phyloP scores from a whole-genome alignment of 2,888 invertebrate species.

The Eupithecia subumbrata region DNA sequence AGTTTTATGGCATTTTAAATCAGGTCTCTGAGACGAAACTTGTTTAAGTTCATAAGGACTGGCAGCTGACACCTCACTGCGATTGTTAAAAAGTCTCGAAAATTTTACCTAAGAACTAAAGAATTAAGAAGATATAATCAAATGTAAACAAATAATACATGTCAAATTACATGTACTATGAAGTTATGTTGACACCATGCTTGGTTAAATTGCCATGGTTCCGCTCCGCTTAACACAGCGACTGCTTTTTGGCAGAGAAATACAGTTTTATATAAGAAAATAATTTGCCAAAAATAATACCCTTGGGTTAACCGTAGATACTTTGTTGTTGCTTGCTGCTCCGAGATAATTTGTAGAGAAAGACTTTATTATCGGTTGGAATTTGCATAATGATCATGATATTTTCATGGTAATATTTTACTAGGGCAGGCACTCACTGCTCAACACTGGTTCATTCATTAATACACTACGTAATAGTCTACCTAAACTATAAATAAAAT shows the following conservation, averaged over 20 bases:
- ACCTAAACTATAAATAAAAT: too few relatives aligned
- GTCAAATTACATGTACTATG: neutral
- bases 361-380: conserved; percentile 11
- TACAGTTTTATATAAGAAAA: neutral
- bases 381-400: conserved; percentile 25
- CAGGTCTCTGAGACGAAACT: neutral
- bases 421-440: neutral
- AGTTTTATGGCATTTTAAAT: conserved; percentile 5
- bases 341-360: conserved; percentile 18
- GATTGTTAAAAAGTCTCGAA: neutral
- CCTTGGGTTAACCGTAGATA: neutral
- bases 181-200: neutral
- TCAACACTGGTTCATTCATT: neutral
- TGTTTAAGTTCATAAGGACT: neutral
- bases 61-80: neutral
- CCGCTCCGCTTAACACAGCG: neutral
- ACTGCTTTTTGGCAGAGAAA: neutral
- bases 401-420: conserved; percentile 17
- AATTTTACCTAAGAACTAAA: neutral
- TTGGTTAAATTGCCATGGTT: conserved; percentile 2
- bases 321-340: conserved; percentile 9
- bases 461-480: neutral
- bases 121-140: neutral
- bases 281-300: conserved; percentile 2
- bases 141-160: neutral